Evolutionary conservation across 2,113 vertebrate genomes (phyloP).

Genomic region (Clinocottus analis): DNA sequence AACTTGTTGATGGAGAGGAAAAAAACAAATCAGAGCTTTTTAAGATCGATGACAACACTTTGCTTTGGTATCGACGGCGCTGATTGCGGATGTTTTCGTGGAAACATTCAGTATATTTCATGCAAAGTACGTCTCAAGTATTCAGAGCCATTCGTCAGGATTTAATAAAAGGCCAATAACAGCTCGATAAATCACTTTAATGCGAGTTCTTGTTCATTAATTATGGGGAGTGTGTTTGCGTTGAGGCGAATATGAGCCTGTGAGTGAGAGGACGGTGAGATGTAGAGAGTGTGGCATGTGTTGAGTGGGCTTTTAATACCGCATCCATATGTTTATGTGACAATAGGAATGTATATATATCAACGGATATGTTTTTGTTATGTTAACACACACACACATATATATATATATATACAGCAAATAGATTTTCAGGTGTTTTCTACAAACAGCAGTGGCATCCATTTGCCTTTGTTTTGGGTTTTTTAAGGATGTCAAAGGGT

Average conservation of each 20-base stretch:
- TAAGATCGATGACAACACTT: conserved; percentile 13
- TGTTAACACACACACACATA: neutral
- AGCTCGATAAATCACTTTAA: conserved; percentile 53
- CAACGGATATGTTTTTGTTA: neutral
- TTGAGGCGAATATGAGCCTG: conserved; percentile 12
- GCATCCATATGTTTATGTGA: conserved; percentile 8
- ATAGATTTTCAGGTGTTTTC: too few species aligned
- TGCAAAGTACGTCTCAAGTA: conserved; percentile 30
- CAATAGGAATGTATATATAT: neutral
- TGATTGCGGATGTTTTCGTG: neutral
- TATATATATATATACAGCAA: too few species aligned
- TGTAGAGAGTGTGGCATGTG: neutral
- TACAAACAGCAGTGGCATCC: neutral
- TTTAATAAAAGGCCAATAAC: conserved; percentile 64
- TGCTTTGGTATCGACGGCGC: neutral
- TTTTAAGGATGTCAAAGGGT: neutral
- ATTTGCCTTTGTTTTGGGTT: neutral
- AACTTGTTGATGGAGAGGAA: conserved; percentile 19
- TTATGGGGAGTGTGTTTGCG: conserved; percentile 37
- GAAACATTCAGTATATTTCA: conserved; percentile 17
- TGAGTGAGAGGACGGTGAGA: conserved; percentile 23
- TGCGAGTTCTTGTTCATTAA: conserved; percentile 27
- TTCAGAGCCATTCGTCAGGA: conserved; percentile 50
- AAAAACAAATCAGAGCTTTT: conserved; percentile 4
- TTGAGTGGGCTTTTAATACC: conserved; percentile 2